These are phyloP conservation scores for Pterostichus niger DNA, from an alignment of 2,888 invertebrate genomes.

Conservation along the genomic window DNA sequence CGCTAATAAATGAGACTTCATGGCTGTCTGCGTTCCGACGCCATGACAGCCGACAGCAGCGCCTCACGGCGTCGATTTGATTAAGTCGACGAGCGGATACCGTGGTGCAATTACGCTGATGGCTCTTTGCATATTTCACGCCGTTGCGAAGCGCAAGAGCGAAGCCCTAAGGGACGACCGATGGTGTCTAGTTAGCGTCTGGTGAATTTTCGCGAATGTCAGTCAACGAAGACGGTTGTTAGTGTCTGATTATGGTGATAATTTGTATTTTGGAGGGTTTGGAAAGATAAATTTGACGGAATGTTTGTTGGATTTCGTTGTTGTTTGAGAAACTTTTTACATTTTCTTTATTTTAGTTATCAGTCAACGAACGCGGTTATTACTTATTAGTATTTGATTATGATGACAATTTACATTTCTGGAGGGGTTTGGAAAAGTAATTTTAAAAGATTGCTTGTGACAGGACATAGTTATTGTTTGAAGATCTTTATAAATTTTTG, in stretches of 20 bases:
- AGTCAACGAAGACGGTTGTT: constrained; percentile 25
- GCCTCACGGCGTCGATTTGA: constrained; percentile 63
- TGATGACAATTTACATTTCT: constrained; percentile 20
- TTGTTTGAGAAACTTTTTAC: no score
- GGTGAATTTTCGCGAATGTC: constrained; percentile 45
- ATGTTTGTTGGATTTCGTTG: no score
- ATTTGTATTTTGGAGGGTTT: constrained; percentile 14
- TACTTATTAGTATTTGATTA: constrained; percentile 24
- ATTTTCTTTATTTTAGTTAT: neutral
- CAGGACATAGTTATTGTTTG: no score
- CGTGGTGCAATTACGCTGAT: constrained; percentile 63
- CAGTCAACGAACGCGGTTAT: constrained; percentile 1
- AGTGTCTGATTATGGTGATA: constrained; percentile 51
- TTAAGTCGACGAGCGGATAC: constrained; percentile 58
- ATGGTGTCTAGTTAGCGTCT: constrained; percentile 59
- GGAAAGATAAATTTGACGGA: neutral
- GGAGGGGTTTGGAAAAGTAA: neutral
- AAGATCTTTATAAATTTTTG: no score
- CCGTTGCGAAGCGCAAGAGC: neutral
- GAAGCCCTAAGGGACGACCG: constrained; percentile 20
- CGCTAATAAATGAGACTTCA: constrained; percentile 65
- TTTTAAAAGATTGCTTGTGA: neutral
- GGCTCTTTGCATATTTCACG: constrained; percentile 65
- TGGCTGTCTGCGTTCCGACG: constrained; percentile 62
- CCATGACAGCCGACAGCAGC: constrained; percentile 70